Evolutionary conservation across 2,113 vertebrate species (phyloP), one percentile per base, ranked within the genome.

Genomic region (Macquaria ambigua): DNA sequence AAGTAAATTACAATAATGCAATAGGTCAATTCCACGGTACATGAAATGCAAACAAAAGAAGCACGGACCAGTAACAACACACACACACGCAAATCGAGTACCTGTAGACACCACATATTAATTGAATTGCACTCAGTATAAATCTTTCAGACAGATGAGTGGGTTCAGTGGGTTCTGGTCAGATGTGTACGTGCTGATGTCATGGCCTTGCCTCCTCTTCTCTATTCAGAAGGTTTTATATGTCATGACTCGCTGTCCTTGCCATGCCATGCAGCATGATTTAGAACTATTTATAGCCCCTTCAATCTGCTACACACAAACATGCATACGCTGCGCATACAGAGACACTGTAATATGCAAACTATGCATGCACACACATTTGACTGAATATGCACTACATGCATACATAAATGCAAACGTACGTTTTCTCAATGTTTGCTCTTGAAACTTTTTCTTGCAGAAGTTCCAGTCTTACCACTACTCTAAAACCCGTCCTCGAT

Each of bases 261-360:
- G 59, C 59, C 28, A 70, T 88, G 43, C 48, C 53, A 85, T 52
- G 53, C 25, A 77, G 52, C 50, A 18, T 62, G 64, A 87, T 89
- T 86, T 85, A 80, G 34, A 79, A 25, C 62, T 84, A 87, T 87
- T 82, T 92, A 81, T 84, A 85, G 76, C 31, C 15, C 25, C 16
- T 41, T 71, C 39, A 48, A 68, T 56, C 6, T n/a, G 67, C 21
- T 37, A 68, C 25, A 82, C 61, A 87, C 59, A 85, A 25, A 72
- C 53, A 62, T 79, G 23, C 46, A 79, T 43, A 43, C 3, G 23
- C 31, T 81, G 67, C 28, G 11, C 56, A 67, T 34, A 68, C 1
- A 34, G 20, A 73, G 46, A 39, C 7, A 39, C 55, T 64, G 8
- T 58, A 43, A 52, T 41, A 53, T 74, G 71, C 20, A 43, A 56